phyloP scores from a whole-genome alignment of 2,888 invertebrate genomes.

The Kryphioiulus occultus region DNA sequence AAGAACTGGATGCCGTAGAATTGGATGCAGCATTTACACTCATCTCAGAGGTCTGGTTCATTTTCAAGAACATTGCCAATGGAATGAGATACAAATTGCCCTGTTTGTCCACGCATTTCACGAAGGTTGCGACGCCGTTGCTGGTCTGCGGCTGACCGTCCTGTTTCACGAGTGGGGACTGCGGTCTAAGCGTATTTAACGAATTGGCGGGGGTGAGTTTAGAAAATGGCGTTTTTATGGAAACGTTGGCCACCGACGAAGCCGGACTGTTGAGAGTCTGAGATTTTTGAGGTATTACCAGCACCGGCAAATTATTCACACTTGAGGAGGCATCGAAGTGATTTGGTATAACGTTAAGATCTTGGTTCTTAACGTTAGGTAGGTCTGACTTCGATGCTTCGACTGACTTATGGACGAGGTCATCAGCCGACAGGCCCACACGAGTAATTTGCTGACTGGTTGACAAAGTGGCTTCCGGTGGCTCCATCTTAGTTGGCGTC shows the following conservation, averaged over 20 bases:
- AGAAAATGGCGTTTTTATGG: not conserved
- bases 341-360: not conserved
- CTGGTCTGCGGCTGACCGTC: not conserved
- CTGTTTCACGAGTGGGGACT: not conserved
- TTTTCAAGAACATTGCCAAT: constrained; percentile 42
- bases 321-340: not conserved
- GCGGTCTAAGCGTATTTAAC: not conserved
- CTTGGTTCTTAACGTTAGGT: not conserved
- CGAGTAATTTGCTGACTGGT: not conserved
- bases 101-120: constrained; percentile 49
- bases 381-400: not conserved
- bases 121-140: constrained; percentile 46
- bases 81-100: constrained; percentile 51
- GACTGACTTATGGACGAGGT: not conserved
- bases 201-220: not conserved
- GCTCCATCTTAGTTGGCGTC: not conserved
- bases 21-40: not conserved
- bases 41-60: not conserved
- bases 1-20: not conserved
- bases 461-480: not conserved
- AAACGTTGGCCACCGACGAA: not conserved
- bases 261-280: not conserved
- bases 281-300: not conserved
- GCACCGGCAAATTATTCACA: not conserved
- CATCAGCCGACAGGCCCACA: not conserved